A percentile compares a stretch with the other conserved stretches of the same genome.
phyloP scores from a whole-genome alignment of 2,113 vertebrate species.

The Corapipo altera region DNA sequence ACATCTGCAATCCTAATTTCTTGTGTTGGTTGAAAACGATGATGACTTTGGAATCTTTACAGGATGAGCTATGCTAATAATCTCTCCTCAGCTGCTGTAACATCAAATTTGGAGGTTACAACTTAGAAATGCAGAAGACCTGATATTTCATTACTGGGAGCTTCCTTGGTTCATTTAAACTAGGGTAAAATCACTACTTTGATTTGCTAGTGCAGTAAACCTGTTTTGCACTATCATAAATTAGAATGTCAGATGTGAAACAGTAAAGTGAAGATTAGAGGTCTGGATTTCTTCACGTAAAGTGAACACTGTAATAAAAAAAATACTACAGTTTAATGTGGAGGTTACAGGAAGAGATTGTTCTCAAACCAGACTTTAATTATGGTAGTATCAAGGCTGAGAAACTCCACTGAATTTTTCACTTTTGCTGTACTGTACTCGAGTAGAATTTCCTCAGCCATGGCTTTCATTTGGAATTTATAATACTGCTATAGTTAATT shows the following conservation, averaged over 20 bases:
- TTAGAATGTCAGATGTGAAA: not conserved
- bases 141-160: not conserved
- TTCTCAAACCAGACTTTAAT: not conserved
- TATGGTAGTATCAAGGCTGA: not conserved
- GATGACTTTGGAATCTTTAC: not conserved
- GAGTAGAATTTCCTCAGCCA: not conserved
- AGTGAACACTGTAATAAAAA: not conserved
- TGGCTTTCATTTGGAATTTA: not conserved
- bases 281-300: not conserved
- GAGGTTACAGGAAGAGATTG: not conserved
- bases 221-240: not conserved
- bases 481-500: not conserved
- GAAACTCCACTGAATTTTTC: not conserved
- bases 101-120: slow-evolving; percentile 20
- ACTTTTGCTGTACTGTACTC: not conserved
- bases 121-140: not conserved
- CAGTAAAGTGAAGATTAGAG: not conserved
- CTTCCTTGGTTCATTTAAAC: not conserved
- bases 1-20: not conserved
- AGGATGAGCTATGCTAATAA: not conserved
- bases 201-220: not conserved
- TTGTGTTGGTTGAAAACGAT: not conserved
- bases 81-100: not conserved
- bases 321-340: not conserved
- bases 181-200: not conserved